Conservation (phyloP, 2,888 invertebrate genomes). For the Papilio gigon region DNA sequence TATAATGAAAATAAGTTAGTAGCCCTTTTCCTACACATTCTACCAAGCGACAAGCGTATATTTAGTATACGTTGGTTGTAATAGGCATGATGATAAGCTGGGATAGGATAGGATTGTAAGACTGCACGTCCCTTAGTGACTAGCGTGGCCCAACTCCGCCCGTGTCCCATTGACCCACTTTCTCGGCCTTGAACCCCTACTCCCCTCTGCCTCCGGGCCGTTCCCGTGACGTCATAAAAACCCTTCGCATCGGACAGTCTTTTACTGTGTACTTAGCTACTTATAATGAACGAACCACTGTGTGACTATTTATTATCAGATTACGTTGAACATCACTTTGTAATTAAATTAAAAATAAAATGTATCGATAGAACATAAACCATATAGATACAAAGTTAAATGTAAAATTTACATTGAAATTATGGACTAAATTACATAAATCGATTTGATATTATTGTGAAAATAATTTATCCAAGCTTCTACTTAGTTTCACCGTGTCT, state of each 20-base stretch:
- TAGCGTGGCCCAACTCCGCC: conserved; percentile 57
- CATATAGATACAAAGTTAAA: no score
- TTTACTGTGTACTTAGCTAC: conserved; percentile 55
- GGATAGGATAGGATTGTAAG: conserved; percentile 35
- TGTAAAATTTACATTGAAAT: background rate
- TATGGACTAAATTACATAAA: background rate
- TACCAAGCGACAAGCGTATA: background rate
- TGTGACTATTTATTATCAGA: conserved; percentile 47
- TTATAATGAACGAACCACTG: conserved; percentile 48
- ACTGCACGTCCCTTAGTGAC: conserved; percentile 46
- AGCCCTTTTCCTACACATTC: background rate
- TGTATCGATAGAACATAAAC: no score
- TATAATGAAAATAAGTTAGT: background rate
- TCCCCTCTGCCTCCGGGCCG: conserved; percentile 50
- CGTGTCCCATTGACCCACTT: conserved; percentile 77
- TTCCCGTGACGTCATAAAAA: conserved; percentile 75
- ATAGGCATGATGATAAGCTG: background rate
- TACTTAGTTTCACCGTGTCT: no score
- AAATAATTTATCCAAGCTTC: no score
- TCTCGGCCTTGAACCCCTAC: conserved; percentile 76
- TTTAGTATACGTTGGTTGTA: background rate
- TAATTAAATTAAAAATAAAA: background rate
- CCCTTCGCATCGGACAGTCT: conserved; percentile 60
- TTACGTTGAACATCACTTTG: background rate
- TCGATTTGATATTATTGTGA: background rate